These are phyloP conservation scores for Stramonita haemastoma DNA, from an alignment of 2,888 invertebrate genomes.

Conservation along the genomic window DNA sequence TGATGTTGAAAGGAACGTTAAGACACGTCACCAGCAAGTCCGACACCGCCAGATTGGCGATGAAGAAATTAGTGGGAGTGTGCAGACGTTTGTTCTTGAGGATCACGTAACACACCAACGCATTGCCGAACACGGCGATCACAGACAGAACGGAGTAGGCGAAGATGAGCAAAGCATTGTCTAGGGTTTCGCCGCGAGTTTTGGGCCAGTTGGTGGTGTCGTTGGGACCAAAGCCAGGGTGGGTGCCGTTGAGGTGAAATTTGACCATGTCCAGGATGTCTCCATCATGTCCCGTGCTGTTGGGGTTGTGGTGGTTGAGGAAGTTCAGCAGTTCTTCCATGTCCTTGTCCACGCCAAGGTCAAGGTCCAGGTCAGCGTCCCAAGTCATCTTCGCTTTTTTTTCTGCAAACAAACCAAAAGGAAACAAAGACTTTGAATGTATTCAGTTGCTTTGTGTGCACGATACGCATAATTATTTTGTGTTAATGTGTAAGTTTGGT, in stretches of 20 bases:
- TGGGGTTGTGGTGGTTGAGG: constrained; percentile 75
- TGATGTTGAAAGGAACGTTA: constrained; percentile 79
- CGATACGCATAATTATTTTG: background rate
- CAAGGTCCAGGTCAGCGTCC: background rate
- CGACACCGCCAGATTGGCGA: constrained; percentile 71
- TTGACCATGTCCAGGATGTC: constrained; percentile 85
- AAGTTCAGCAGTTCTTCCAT: background rate
- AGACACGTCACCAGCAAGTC: constrained; percentile 73
- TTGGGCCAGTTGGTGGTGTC: background rate
- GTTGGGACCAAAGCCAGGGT: background rate
- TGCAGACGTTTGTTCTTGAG: constrained; percentile 69
- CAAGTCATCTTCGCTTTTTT: background rate
- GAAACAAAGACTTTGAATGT: background rate
- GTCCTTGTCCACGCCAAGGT: background rate
- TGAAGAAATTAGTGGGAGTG: constrained; percentile 74
- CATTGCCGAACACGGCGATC: constrained; percentile 70
- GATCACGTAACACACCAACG: constrained; percentile 72
- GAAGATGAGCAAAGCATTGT: constrained; percentile 40
- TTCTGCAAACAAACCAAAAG: background rate
- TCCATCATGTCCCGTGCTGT: constrained; percentile 91
- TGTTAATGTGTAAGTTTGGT: background rate
- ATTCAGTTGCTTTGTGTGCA: background rate
- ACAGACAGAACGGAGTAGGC: constrained; percentile 63
- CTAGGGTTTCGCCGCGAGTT: constrained; percentile 14
- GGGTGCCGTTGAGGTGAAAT: constrained; percentile 80